Conservation (phyloP, 2,797 vertebrate genomes). For the Staurois parvus region DNA sequence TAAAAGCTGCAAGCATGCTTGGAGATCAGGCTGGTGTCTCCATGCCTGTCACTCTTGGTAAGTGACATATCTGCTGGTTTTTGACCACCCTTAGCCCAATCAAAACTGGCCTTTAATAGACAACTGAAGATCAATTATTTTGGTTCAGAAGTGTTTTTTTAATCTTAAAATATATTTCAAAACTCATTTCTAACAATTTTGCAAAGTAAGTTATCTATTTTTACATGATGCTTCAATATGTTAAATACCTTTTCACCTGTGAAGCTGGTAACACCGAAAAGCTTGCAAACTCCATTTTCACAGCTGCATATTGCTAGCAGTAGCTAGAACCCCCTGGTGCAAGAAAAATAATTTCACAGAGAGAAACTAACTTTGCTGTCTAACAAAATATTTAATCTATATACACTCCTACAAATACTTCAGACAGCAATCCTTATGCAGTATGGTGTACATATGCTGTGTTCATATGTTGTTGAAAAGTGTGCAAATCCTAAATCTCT, state of each 20-base stretch:
- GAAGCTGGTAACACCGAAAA: neutral
- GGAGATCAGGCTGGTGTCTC: too few relatives aligned
- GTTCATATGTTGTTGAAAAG: neutral
- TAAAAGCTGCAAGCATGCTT: neutral
- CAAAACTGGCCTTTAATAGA: too few relatives aligned
- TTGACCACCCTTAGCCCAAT: too few relatives aligned
- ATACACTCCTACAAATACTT: neutral
- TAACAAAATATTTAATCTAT: neutral
- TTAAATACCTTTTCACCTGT: neutral
- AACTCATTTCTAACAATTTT: too few relatives aligned
- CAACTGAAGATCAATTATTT: too few relatives aligned
- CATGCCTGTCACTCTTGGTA: too few relatives aligned
- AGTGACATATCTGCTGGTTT: too few relatives aligned
- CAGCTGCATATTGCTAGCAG: neutral
- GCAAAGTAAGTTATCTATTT: too few relatives aligned
- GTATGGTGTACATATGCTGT: neutral
- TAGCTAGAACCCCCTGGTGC: neutral
- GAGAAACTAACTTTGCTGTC: neutral
- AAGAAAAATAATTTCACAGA: neutral
- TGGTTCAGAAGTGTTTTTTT: too few relatives aligned
- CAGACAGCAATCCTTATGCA: neutral
- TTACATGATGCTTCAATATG: neutral
- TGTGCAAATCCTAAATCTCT: neutral
- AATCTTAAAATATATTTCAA: too few relatives aligned
- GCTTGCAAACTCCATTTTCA: neutral